A percentile compares a stretch with the other conserved stretches of the same genome.
Evolutionary conservation across 92 coral and sea anemone species (phyloP).

Genomic region (Siderastrea siderea): DNA sequence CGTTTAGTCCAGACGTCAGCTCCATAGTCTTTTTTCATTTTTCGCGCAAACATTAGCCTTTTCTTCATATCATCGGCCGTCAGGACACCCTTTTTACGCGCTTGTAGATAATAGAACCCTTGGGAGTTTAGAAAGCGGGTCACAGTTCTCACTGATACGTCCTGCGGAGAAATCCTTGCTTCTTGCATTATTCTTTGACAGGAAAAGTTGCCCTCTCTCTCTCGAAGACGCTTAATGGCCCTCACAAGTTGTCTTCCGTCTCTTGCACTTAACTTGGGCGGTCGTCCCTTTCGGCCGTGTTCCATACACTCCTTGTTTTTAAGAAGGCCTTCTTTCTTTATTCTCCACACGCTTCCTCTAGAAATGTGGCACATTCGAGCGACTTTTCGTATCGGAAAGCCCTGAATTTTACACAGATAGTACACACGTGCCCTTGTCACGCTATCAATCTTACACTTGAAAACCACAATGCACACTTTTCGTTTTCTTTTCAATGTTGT

Average conservation of each 20-base stretch:
- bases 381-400: neutral
- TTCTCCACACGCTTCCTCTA: neutral
- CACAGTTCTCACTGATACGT: neutral
- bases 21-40: neutral
- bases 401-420: too few species aligned
- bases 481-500: neutral
- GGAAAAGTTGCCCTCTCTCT: neutral
- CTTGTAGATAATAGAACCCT: neutral
- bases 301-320: neutral
- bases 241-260: neutral
- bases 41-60: neutral
- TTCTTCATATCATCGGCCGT: neutral
- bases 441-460: neutral
- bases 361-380: neutral
- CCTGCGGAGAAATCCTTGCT: neutral
- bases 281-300: neutral
- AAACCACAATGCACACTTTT: neutral
- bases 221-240: neutral
- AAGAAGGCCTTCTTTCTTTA: neutral
- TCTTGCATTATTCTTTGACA: neutral
- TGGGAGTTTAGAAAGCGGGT: neutral
- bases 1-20: constrained; percentile 6
- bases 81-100: too few species aligned
- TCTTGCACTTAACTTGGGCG: neutral
- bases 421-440: neutral